These are phyloP conservation scores for Xanthostigma xanthostigma DNA, from an alignment of 2,888 invertebrate genomes.

Conservation along the genomic window DNA sequence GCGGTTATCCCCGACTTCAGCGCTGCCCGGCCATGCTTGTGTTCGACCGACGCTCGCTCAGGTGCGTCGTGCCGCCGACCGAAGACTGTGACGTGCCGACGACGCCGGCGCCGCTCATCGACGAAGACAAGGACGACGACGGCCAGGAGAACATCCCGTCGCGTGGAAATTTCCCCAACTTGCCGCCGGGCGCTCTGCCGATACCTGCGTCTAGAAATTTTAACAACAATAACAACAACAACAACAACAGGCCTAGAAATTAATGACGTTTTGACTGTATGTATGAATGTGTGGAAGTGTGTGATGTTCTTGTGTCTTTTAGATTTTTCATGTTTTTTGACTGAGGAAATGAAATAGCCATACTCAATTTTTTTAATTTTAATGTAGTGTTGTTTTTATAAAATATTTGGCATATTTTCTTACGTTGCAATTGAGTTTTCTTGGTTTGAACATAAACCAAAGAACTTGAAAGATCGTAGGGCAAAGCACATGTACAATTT, in stretches of 20 bases:
- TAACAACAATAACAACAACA: too few species aligned
- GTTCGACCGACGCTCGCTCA: constrained; percentile 63
- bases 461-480: too few species aligned
- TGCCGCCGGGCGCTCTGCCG: constrained; percentile 28
- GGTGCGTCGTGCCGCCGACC: constrained; percentile 80
- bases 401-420: background rate
- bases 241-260: constrained; percentile 2
- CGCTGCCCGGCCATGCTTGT: constrained; percentile 83
- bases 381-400: background rate
- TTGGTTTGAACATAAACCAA: too few species aligned
- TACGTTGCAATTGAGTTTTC: too few species aligned
- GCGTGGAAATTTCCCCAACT: constrained; percentile 20
- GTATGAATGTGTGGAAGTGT: too few species aligned
- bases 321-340: background rate
- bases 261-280: background rate
- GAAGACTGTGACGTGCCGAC: constrained; percentile 79
- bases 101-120: constrained; percentile 49
- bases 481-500: too few species aligned
- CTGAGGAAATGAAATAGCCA: background rate
- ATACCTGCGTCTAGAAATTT: constrained; percentile 15
- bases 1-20: constrained; percentile 81
- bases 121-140: constrained; percentile 32
- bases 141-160: constrained; percentile 24
- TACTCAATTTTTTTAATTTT: background rate
- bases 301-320: background rate